A percentile compares a stretch with the other conserved stretches of the same genome.
phyloP scores from a whole-genome alignment of 2,113 vertebrate genomes.

The Podarcis muralis region DNA sequence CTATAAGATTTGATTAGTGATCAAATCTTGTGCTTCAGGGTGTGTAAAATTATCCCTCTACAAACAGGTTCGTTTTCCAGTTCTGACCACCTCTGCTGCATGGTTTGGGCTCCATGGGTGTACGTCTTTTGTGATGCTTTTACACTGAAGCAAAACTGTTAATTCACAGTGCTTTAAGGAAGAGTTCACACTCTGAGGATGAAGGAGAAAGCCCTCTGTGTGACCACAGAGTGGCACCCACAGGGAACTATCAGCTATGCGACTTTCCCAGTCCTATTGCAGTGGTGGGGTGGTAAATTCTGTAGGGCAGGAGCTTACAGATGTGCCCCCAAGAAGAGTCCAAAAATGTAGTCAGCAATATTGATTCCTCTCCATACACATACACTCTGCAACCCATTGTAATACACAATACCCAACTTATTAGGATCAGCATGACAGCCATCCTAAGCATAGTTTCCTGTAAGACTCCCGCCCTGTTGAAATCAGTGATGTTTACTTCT shows the following conservation, averaged over 20 bases:
- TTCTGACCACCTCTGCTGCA: background rate
- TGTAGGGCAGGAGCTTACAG: background rate
- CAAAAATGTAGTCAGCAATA: background rate
- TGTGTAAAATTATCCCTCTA: background rate
- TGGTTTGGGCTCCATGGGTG: background rate
- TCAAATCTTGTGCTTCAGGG: background rate
- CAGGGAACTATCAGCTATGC: background rate
- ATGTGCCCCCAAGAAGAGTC: background rate
- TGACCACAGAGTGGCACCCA: background rate
- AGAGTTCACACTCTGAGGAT: background rate
- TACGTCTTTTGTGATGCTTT: background rate
- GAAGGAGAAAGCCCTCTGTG: background rate
- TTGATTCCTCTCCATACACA: background rate
- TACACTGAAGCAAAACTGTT: background rate
- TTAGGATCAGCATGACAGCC: background rate
- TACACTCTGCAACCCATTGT: background rate
- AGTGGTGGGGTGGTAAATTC: background rate
- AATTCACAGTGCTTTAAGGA: background rate
- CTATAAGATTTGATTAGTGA: constrained; percentile 22
- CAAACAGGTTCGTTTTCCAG: constrained; percentile 23
- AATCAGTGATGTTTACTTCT: too few species aligned
- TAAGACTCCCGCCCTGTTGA: background rate
- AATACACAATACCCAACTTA: background rate
- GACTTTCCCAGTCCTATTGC: background rate
- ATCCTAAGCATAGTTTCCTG: background rate